Evolutionary conservation across 2,888 invertebrate species (phyloP).

Genomic region (Anthoptus insignis): DNA sequence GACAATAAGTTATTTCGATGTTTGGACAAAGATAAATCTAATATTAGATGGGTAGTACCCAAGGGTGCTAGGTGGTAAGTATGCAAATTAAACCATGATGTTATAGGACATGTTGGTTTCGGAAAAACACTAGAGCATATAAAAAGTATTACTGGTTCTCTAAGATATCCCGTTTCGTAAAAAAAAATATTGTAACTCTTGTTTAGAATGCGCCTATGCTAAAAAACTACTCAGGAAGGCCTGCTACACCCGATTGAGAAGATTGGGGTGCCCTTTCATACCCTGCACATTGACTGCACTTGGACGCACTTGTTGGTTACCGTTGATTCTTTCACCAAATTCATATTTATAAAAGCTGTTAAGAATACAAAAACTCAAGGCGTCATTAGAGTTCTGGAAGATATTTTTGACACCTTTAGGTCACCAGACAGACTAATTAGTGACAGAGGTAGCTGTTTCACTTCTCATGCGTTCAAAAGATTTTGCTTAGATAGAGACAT

Average conservation of each 20-base stretch:
- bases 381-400: not conserved
- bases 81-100: conserved; percentile 60
- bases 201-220: conserved; percentile 60
- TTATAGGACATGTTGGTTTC: conserved; percentile 45
- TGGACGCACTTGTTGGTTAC: conserved; percentile 35
- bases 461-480: conserved; percentile 27
- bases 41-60: conserved; percentile 56
- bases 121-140: conserved; percentile 51
- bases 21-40: conserved; percentile 38
- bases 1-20: conserved; percentile 43
- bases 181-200: conserved; percentile 62
- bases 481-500: conserved; percentile 24
- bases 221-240: conserved; percentile 42
- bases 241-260: conserved; percentile 47
- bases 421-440: conserved; percentile 40
- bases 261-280: conserved; percentile 43
- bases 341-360: not conserved
- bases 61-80: conserved; percentile 53
- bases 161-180: conserved; percentile 60
- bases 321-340: conserved; percentile 34
- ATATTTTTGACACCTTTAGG: not conserved
- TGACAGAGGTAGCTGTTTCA: conserved; percentile 43
- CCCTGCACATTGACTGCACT: conserved; percentile 44
- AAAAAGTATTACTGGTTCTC: conserved; percentile 66
- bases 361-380: not conserved